A percentile compares a stretch with the other conserved stretches of the same genome.
phyloP scores from a whole-genome alignment of 2,888 invertebrate genomes.

The Thelaira solivaga region DNA sequence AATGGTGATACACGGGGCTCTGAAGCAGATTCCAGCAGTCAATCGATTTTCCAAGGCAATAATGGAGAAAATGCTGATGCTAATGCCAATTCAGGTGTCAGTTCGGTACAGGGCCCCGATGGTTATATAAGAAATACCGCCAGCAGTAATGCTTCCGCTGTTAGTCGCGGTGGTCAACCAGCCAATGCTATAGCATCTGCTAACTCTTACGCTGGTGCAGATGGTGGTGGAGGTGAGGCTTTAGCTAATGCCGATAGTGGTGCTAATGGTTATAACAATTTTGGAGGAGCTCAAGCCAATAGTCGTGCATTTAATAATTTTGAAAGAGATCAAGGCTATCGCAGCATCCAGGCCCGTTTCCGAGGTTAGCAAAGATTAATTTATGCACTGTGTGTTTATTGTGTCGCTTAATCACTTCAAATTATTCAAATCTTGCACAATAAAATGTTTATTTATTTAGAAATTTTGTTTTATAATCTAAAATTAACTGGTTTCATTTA shows the following conservation, averaged over 20 bases:
- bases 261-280: conserved; percentile 27
- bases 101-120: conserved; percentile 67
- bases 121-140: conserved; percentile 71
- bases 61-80: conserved; percentile 68
- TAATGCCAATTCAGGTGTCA: conserved; percentile 69
- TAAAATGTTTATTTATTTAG: conserved; percentile 20
- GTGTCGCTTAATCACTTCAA: not conserved
- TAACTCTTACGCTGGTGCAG: conserved; percentile 51
- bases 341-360: conserved; percentile 7
- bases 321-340: conserved; percentile 24
- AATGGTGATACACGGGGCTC: conserved; percentile 67
- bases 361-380: conserved; percentile 50
- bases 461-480: no score
- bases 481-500: no score
- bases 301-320: conserved; percentile 66
- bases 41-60: conserved; percentile 71
- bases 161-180: conserved; percentile 66
- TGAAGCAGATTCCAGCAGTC: conserved; percentile 71
- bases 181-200: conserved; percentile 68
- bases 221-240: conserved; percentile 45
- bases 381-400: conserved; percentile 30
- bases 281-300: conserved; percentile 53
- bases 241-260: conserved; percentile 45
- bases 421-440: no score
- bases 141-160: conserved; percentile 70